A percentile compares a stretch with the other conserved stretches of the same genome.
Conservation (phyloP, 2,113 vertebrate species). For the Phodopus roborovskii region DNA sequence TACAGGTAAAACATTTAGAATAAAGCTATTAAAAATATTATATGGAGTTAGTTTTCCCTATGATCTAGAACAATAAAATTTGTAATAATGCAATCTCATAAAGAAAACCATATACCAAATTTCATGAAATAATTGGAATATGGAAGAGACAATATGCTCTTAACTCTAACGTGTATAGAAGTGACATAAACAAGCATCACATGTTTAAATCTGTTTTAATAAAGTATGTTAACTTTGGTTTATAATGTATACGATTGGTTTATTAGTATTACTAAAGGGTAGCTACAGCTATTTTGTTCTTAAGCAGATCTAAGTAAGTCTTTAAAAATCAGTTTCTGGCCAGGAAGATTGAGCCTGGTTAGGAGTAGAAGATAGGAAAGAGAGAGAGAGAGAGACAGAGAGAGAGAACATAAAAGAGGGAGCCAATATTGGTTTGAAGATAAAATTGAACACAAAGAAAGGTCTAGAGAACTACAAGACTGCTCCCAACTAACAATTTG, state of each 20-base stretch:
- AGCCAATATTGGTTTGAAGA: too few species aligned
- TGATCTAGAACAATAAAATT: neutral
- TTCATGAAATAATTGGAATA: neutral
- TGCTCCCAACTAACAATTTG: too few species aligned
- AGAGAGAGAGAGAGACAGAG: too few species aligned
- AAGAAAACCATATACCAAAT: constrained; percentile 22
- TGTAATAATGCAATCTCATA: constrained; percentile 2
- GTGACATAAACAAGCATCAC: neutral
- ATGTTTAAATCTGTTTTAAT: constrained; percentile 33
- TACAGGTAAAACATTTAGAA: constrained; percentile 8
- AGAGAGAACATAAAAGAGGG: too few species aligned
- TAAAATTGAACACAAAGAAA: too few species aligned
- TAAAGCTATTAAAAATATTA: constrained; percentile 12
- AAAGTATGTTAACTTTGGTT: neutral
- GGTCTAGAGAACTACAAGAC: too few species aligned
- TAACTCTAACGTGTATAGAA: constrained; percentile 18
- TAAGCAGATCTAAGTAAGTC: neutral
- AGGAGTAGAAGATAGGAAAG: too few species aligned
- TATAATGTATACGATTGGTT: neutral
- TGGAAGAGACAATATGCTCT: neutral
- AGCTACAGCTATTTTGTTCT: constrained; percentile 4
- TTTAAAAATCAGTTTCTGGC: constrained; percentile 33
- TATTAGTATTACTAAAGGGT: constrained; percentile 30
- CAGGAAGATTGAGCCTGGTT: too few species aligned
- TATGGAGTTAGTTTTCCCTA: neutral